phyloP scores from a whole-genome alignment of 2,797 vertebrate genomes.

The Heliangelus exortis region DNA sequence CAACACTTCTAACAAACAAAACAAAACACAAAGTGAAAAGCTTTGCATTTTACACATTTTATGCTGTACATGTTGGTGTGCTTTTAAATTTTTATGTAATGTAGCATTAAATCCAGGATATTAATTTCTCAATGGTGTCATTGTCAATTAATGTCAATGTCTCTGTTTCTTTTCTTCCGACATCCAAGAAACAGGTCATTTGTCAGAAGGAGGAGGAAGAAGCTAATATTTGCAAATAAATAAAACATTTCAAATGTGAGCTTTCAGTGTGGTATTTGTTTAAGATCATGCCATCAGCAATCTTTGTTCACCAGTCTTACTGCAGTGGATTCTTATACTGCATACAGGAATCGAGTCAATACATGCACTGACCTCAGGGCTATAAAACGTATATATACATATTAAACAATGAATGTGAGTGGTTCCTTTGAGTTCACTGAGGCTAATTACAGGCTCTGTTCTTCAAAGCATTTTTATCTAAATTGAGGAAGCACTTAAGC shows the following conservation, averaged over 20 bases:
- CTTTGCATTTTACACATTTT: background rate
- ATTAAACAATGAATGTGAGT: background rate
- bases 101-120: background rate
- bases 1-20: background rate
- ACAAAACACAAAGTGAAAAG: background rate
- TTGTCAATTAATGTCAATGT: no score
- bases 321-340: background rate
- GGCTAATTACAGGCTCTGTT: background rate
- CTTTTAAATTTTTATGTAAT: background rate
- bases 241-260: background rate
- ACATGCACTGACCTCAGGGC: background rate
- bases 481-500: background rate
- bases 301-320: background rate
- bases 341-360: background rate
- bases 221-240: background rate
- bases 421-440: background rate
- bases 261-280: background rate
- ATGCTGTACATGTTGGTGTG: background rate
- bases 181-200: background rate
- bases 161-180: background rate
- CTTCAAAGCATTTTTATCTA: constrained; percentile 6
- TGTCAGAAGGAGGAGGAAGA: background rate
- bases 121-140: background rate
- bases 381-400: background rate
- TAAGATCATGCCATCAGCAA: background rate